A percentile compares a stretch with the other conserved stretches of the same genome.
Evolutionary conservation across 2,797 vertebrate species (phyloP).

Genomic region (Helostoma temminkii): DNA sequence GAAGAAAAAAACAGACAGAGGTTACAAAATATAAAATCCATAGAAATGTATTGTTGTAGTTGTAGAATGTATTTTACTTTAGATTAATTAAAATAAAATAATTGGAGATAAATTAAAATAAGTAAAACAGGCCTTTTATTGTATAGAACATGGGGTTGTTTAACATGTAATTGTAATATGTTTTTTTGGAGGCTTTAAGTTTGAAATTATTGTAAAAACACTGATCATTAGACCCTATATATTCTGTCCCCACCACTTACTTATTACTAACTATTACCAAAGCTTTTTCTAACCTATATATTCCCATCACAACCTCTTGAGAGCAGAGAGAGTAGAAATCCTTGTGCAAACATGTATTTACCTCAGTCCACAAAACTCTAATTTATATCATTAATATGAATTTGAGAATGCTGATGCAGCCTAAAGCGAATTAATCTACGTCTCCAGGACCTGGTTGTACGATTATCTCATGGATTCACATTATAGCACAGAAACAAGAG

Average conservation of each 20-base stretch:
- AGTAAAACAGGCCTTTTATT: no score
- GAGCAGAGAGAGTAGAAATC: conserved; percentile 46
- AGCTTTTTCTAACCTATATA: conserved; percentile 50
- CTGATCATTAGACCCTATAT: not conserved
- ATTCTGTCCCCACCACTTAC: no score
- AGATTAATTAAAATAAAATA: no score
- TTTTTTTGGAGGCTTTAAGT: no score
- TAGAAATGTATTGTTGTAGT: no score
- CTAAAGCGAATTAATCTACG: conserved; percentile 14
- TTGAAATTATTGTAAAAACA: not conserved
- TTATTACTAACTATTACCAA: no score
- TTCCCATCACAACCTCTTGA: conserved; percentile 46
- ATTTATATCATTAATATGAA: conserved; percentile 46
- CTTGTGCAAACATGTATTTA: conserved; percentile 62
- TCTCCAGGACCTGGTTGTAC: not conserved
- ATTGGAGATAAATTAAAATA: no score
- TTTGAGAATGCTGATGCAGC: conserved; percentile 20
- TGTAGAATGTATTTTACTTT: no score
- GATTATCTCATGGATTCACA: not conserved
- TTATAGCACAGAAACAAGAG: conserved; percentile 7
- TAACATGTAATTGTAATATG: no score
- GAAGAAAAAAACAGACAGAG: no score
- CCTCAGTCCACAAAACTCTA: conserved; percentile 47
- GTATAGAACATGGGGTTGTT: no score
- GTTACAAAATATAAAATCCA: no score